phyloP scores from a whole-genome alignment of 2,797 vertebrate species.

The Acanthis flammea region DNA sequence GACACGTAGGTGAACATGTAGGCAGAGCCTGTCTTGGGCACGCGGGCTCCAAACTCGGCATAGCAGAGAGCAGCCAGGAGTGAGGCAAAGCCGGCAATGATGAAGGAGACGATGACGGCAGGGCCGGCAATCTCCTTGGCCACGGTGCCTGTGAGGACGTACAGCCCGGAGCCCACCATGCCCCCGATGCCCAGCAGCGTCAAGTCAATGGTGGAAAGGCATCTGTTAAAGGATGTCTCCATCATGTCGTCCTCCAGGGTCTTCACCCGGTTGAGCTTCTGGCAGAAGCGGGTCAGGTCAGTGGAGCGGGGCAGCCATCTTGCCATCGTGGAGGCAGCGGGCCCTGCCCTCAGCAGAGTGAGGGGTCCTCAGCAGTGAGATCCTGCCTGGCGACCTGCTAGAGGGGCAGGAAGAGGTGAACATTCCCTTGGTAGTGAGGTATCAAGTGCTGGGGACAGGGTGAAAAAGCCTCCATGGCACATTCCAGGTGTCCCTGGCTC shows the following conservation, averaged over 20 bases:
- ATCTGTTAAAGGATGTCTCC: conserved; percentile 90
- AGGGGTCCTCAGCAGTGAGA: not conserved
- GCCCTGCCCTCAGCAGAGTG: not conserved
- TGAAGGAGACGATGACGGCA: conserved; percentile 87
- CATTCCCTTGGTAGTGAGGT: not conserved
- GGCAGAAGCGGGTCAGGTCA: conserved; percentile 84
- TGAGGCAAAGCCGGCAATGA: conserved; percentile 88
- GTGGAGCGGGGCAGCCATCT: conserved; percentile 77
- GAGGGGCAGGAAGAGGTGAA: not conserved
- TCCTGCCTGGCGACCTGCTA: not conserved
- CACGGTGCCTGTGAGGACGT: conserved; percentile 92
- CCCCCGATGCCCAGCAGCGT: conserved; percentile 90
- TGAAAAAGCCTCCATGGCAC: not conserved
- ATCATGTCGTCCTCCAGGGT: conserved; percentile 90
- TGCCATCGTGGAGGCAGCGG: conserved; percentile 74
- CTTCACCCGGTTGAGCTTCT: conserved; percentile 90
- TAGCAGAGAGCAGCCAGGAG: conserved; percentile 95
- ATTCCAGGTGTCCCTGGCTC: not conserved
- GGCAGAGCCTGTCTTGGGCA: conserved; percentile 93
- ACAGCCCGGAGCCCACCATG: conserved; percentile 95
- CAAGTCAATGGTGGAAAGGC: conserved; percentile 90
- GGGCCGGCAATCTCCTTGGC: conserved; percentile 91
- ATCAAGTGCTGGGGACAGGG: not conserved
- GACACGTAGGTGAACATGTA: conserved; percentile 98
- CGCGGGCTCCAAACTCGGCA: conserved; percentile 92